These are phyloP conservation scores for Petrolisthes cinctipes DNA, from an alignment of 2,888 invertebrate species.

Conservation along the genomic window DNA sequence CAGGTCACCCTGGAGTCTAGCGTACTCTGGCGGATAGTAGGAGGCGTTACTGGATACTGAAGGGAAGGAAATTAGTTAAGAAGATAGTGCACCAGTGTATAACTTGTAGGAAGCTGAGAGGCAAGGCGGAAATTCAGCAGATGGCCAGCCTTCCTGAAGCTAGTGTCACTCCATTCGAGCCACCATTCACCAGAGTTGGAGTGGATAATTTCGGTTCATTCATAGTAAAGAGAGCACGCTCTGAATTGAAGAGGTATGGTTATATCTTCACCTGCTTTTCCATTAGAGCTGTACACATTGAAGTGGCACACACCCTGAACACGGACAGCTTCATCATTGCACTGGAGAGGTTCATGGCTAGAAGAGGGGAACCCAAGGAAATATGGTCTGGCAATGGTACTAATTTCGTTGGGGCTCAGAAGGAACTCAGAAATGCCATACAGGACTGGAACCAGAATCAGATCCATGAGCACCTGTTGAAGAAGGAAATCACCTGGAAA, in stretches of 20 bases:
- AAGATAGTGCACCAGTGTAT: not conserved
- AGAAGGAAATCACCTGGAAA: conserved; percentile 24
- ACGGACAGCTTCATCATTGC: conserved; percentile 1
- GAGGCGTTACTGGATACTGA: conserved; percentile 12
- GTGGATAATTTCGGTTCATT: conserved; percentile 30
- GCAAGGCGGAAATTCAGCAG: conserved; percentile 23
- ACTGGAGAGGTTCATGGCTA: conserved; percentile 18
- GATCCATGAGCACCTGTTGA: conserved; percentile 14
- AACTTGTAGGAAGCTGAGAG: conserved; percentile 5
- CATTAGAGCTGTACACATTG: conserved; percentile 26
- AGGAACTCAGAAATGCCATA: not conserved
- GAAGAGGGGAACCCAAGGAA: conserved; percentile 4
- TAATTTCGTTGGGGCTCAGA: conserved; percentile 2
- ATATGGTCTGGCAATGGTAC: conserved; percentile 24
- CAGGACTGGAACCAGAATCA: conserved; percentile 6
- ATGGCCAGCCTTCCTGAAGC: not conserved
- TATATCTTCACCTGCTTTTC: conserved; percentile 30
- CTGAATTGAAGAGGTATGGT: conserved; percentile 30
- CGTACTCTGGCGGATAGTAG: conserved; percentile 8
- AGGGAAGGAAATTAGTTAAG: conserved; percentile 17
- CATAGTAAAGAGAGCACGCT: conserved; percentile 26
- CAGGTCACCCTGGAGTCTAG: conserved; percentile 13
- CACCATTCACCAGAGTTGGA: conserved; percentile 24
- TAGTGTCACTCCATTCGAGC: conserved; percentile 10
- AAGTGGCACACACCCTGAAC: conserved; percentile 17